A percentile compares a stretch with the other conserved stretches of the same genome.
phyloP scores from a whole-genome alignment of 1,140 invertebrate species.

The Apis cerana region DNA sequence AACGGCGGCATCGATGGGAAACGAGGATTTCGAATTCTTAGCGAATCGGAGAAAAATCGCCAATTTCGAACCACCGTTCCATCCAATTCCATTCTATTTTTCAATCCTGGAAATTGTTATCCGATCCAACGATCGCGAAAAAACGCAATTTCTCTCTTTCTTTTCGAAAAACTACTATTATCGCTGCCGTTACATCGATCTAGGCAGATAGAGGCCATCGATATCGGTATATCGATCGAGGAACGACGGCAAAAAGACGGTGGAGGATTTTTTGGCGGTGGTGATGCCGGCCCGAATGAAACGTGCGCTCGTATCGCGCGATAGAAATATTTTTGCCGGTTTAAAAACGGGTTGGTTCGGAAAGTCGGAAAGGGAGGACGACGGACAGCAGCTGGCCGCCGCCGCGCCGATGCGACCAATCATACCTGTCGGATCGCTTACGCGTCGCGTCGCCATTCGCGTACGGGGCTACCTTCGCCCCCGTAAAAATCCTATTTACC shows the following conservation, averaged over 20 bases:
- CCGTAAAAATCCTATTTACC: too few species aligned
- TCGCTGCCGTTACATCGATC: too few species aligned
- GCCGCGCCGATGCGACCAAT: constrained; percentile 70
- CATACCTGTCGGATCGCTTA: constrained; percentile 67
- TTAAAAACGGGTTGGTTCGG: constrained; percentile 49
- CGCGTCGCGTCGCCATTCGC: constrained; percentile 42
- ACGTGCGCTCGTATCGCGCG: background rate
- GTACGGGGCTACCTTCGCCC: background rate
- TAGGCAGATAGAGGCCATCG: too few species aligned
- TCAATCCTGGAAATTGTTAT: too few species aligned
- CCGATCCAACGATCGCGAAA: too few species aligned
- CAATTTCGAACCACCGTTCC: background rate
- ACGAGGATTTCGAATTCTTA: constrained; percentile 18
- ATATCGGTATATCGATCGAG: background rate
- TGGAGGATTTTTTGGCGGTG: too few species aligned
- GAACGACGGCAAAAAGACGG: too few species aligned
- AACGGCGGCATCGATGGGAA: constrained; percentile 27
- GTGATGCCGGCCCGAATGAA: too few species aligned
- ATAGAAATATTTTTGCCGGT: constrained; percentile 56
- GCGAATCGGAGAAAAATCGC: background rate
- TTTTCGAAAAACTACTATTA: too few species aligned
- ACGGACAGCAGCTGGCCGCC: constrained; percentile 69
- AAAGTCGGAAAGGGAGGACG: constrained; percentile 55
- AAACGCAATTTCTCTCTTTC: too few species aligned
- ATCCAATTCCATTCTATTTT: too few species aligned